phyloP scores from a whole-genome alignment of 1,140 invertebrate genomes.

The Bombus haemorrhoidalis region DNA sequence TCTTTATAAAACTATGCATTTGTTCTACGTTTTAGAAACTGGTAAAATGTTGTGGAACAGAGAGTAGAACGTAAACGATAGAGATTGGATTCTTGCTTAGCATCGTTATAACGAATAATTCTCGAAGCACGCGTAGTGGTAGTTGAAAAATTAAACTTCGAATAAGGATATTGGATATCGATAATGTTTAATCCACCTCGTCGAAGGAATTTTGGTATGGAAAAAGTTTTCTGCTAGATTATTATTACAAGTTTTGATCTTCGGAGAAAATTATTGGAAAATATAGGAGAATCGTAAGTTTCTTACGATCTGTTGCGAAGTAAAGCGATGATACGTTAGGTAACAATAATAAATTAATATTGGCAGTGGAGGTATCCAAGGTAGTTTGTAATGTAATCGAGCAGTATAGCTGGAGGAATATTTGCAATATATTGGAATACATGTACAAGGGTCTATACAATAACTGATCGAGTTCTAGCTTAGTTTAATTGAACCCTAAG shows the following conservation, averaged over 20 bases:
- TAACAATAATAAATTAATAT: too few relatives aligned
- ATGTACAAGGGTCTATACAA: too few relatives aligned
- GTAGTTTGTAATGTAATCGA: too few relatives aligned
- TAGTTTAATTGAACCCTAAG: too few relatives aligned
- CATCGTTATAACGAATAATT: slow-evolving; percentile 30
- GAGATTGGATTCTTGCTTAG: neutral
- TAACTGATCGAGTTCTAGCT: too few relatives aligned
- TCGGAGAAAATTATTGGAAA: neutral
- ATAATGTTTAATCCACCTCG: neutral
- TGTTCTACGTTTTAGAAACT: too few relatives aligned
- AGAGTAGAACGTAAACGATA: too few relatives aligned
- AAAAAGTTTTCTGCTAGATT: neutral
- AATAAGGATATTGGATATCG: neutral
- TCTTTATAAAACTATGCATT: too few relatives aligned
- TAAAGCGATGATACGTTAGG: neutral
- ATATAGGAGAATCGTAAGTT: neutral
- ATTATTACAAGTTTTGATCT: neutral
- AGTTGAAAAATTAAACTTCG: neutral
- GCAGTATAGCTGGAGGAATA: too few relatives aligned
- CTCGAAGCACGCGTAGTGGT: neutral
- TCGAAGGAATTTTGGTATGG: neutral
- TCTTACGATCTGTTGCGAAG: neutral
- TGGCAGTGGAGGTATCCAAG: too few relatives aligned
- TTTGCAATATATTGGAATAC: too few relatives aligned
- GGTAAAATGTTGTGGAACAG: too few relatives aligned